These are phyloP conservation scores for Pica pica DNA, from an alignment of 2,113 vertebrate species.

Conservation along the genomic window DNA sequence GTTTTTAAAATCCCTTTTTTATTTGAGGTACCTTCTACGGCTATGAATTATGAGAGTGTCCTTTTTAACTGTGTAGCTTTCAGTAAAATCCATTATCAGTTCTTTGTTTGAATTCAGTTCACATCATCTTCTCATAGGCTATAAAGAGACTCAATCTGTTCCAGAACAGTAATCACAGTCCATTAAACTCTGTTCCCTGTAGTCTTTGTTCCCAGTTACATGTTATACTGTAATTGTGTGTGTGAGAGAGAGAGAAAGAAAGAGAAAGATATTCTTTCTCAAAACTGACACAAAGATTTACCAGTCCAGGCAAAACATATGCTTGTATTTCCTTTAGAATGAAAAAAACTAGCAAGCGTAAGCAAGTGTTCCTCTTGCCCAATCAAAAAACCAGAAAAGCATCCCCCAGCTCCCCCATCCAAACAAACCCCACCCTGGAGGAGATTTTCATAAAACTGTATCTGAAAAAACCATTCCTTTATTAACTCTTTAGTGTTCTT, in stretches of 20 bases:
- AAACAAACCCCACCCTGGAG: neutral
- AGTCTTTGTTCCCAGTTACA: conserved; percentile 82
- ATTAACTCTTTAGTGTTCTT: neutral
- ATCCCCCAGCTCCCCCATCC: rapidly evolving
- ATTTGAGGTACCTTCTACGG: conserved; percentile 24
- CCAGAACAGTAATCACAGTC: conserved; percentile 87
- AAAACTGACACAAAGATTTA: conserved; percentile 21
- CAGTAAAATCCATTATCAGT: conserved; percentile 75
- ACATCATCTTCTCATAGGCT: conserved; percentile 80
- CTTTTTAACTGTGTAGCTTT: conserved; percentile 47
- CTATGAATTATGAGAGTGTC: conserved; percentile 60
- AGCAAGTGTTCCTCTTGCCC: neutral
- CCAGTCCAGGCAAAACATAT: neutral
- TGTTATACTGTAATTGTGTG: conserved; percentile 62
- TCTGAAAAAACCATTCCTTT: neutral
- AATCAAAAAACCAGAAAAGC: neutral
- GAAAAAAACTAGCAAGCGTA: neutral
- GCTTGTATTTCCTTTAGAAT: neutral
- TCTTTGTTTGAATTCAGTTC: conserved; percentile 85
- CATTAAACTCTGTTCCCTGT: conserved; percentile 86
- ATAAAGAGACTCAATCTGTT: conserved; percentile 86
- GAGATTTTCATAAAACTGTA: neutral
- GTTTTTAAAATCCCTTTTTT: conserved; percentile 21
- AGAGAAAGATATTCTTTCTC: conserved; percentile 35
- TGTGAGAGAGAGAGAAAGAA: neutral